Percentiles rank a stretch among this genome's conserved stretches.
phyloP scores from a whole-genome alignment of 35 echinoderm and acorn worm genomes.

The Acanthaster planci region DNA sequence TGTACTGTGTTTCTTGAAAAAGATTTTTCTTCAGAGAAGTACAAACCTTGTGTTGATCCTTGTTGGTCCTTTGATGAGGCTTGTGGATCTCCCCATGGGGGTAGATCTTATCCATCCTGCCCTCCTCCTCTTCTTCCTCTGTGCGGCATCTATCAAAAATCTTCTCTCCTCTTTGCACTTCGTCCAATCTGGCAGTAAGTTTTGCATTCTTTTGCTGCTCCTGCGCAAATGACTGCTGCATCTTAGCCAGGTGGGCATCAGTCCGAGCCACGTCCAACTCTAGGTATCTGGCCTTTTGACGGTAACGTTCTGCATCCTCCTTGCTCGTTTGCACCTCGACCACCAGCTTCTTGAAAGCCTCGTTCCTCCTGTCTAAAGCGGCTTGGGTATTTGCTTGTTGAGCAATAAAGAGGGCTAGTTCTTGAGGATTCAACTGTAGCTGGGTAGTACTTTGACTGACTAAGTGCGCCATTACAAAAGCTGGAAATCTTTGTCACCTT shows the following conservation, averaged over 20 bases:
- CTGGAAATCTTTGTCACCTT: too few species aligned
- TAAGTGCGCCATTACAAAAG: too few species aligned
- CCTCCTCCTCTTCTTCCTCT: not conserved
- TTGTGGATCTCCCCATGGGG: too few species aligned
- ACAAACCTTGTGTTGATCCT: too few species aligned
- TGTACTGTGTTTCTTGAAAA: too few species aligned
- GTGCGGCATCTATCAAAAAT: not conserved
- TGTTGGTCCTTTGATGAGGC: too few species aligned
- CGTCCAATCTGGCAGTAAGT: not conserved
- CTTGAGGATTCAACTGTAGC: not conserved
- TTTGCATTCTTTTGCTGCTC: conserved; percentile 10
- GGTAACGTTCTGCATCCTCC: not conserved
- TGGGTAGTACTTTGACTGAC: too few species aligned
- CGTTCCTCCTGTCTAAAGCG: not conserved
- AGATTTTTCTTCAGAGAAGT: too few species aligned
- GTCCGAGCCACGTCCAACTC: not conserved
- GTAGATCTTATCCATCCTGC: too few species aligned
- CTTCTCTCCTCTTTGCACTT: not conserved
- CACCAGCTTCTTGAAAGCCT: not conserved
- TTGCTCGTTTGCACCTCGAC: not conserved
- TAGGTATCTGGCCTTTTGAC: not conserved
- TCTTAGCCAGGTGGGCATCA: not conserved
- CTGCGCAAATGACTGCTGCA: not conserved
- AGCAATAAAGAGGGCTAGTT: not conserved
- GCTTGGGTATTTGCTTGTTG: not conserved